Evolutionary conservation across 2,113 vertebrate genomes (phyloP).

Genomic region (Saguinus imperator): DNA sequence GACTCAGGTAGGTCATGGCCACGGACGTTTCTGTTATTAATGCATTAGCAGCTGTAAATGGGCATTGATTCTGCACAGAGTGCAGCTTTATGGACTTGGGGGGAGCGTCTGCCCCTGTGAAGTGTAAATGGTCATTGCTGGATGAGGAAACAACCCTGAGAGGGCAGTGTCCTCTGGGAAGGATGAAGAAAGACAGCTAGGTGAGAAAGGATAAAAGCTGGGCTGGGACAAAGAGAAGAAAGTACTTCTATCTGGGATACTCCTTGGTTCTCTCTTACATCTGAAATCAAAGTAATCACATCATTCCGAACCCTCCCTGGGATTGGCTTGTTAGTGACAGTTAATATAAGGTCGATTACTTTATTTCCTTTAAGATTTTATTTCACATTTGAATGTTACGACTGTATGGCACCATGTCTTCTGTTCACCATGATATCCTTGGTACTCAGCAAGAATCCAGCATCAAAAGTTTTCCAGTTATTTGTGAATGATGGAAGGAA

Average conservation of each 20-base stretch:
- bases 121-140: background rate
- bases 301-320: background rate
- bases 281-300: background rate
- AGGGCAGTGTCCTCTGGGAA: background rate
- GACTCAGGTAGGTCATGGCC: slow-evolving; percentile 68
- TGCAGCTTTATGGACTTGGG: background rate
- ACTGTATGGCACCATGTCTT: background rate
- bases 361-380: background rate
- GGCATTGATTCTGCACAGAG: background rate
- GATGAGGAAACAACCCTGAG: background rate
- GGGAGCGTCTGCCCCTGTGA: background rate
- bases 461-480: background rate
- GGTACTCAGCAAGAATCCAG: background rate
- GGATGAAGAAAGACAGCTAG: background rate
- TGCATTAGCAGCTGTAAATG: slow-evolving; percentile 37
- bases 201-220: background rate
- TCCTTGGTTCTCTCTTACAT: background rate
- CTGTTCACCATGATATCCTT: background rate
- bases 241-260: accelerated
- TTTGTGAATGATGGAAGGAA: background rate
- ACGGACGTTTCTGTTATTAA: slow-evolving; percentile 59
- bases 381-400: background rate
- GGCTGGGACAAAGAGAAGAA: background rate
- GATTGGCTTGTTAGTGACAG: background rate
- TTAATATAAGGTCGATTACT: background rate